Percentiles rank a stretch among this genome's conserved stretches.
These are phyloP conservation scores for Salvelinus namaycush DNA, from an alignment of 2,113 vertebrate species.

Conservation along the genomic window DNA sequence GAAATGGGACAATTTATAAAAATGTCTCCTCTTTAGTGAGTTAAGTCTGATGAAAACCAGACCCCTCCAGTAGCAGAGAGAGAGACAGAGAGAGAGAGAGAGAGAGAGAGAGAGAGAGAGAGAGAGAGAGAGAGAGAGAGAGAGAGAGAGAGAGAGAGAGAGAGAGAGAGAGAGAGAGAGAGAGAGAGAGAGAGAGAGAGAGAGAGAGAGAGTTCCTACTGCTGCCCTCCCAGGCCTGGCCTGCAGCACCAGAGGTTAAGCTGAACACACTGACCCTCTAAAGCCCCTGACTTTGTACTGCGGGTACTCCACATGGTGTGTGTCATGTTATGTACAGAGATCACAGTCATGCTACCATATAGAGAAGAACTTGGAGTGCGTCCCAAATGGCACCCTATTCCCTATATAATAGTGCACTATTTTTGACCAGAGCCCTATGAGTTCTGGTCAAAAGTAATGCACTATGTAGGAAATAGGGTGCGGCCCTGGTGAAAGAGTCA, in stretches of 20 bases:
- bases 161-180: too few species aligned
- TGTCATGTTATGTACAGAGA: conserved; percentile 33
- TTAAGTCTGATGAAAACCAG: conserved; percentile 57
- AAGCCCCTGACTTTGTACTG: conserved; percentile 35
- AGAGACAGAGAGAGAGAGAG: background rate
- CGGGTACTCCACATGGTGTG: conserved; percentile 45
- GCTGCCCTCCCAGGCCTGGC: conserved; percentile 15
- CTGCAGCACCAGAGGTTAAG: conserved; percentile 32
- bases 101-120: too few species aligned
- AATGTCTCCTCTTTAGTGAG: conserved; percentile 39
- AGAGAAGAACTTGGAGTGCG: background rate
- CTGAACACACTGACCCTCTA: conserved; percentile 41
- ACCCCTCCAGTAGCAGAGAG: conserved; percentile 47
- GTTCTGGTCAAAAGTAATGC: too few species aligned
- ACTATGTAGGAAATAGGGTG: too few species aligned
- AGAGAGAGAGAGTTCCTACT: conserved; percentile 6
- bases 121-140: too few species aligned
- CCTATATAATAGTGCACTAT: too few species aligned
- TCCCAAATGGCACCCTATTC: too few species aligned
- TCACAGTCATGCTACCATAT: conserved; percentile 8
- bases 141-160: too few species aligned
- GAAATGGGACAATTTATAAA: conserved; percentile 56
- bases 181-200: too few species aligned
- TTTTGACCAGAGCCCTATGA: too few species aligned
- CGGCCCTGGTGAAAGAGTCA: too few species aligned